phyloP scores from a whole-genome alignment of 2,113 vertebrate species.

The Malurus cyaneus region DNA sequence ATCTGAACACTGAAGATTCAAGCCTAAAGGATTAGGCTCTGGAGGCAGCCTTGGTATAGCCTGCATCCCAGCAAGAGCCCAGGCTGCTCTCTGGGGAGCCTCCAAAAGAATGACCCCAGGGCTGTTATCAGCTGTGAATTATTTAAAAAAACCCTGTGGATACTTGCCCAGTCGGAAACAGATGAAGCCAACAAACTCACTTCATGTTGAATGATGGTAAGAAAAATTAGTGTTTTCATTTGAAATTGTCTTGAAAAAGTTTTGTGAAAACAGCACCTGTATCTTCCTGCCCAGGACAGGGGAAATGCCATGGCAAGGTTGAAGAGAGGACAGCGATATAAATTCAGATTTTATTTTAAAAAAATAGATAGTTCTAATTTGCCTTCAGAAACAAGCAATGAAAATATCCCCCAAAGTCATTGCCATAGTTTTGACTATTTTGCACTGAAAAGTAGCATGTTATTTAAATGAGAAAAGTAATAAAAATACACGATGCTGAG shows the following conservation, averaged over 20 bases:
- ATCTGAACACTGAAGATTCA: rapidly evolving
- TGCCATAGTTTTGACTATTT: not conserved
- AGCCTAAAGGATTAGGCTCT: not conserved
- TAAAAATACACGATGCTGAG: not conserved
- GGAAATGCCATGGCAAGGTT: not conserved
- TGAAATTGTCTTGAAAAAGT: not conserved
- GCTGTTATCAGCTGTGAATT: not conserved
- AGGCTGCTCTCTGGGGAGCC: not conserved
- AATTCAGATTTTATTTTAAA: not conserved
- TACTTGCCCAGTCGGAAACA: not conserved
- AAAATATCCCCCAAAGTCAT: not conserved
- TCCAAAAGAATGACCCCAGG: not conserved
- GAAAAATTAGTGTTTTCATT: not conserved
- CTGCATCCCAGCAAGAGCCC: not conserved
- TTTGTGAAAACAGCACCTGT: constrained; percentile 29
- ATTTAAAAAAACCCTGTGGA: not conserved
- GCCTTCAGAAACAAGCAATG: not conserved
- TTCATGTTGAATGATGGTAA: not conserved
- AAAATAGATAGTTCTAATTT: not conserved
- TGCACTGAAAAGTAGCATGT: not conserved
- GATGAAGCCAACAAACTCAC: not conserved
- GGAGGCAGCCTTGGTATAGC: not conserved
- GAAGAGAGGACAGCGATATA: not conserved
- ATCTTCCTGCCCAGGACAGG: not conserved
- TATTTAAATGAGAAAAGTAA: not conserved